Evolutionary conservation across 1,140 invertebrate genomes (phyloP).

Genomic region (Saxidomus purpurata): DNA sequence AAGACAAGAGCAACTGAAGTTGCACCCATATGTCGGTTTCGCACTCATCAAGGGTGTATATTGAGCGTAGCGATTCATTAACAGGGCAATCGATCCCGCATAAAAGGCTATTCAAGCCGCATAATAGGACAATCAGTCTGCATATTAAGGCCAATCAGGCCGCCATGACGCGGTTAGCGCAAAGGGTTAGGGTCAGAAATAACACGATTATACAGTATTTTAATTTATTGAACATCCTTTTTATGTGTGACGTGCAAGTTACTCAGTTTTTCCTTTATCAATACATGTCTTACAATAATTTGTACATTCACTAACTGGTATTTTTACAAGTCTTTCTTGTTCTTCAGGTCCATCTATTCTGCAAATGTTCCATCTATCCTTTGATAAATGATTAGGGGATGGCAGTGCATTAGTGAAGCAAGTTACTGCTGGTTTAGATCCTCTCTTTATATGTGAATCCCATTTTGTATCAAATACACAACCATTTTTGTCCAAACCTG

Average conservation of each 20-base stretch:
- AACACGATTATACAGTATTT: conserved; percentile 8
- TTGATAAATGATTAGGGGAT: conserved; percentile 14
- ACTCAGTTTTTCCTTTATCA: conserved; percentile 18
- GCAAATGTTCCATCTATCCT: conserved; percentile 11
- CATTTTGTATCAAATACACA: conserved; percentile 2
- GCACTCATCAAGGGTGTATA: conserved; percentile 21
- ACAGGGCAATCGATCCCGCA: not conserved
- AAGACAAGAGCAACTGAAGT: conserved; percentile 14
- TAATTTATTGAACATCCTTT: conserved; percentile 24
- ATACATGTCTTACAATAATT: conserved; percentile 22
- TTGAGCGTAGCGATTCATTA: conserved; percentile 12
- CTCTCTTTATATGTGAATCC: conserved; percentile 26
- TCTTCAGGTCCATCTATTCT: conserved; percentile 19
- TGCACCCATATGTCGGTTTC: conserved; percentile 11
- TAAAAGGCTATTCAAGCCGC: conserved; percentile 4
- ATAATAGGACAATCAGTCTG: conserved; percentile 21
- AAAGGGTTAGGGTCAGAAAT: conserved; percentile 17
- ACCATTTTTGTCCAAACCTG: conserved; percentile 25
- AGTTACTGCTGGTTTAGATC: conserved; percentile 1
- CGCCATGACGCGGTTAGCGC: conserved; percentile 4
- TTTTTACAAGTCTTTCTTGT: conserved; percentile 27
- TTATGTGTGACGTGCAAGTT: conserved; percentile 5
- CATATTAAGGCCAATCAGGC: conserved; percentile 24
- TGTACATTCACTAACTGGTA: conserved; percentile 7
- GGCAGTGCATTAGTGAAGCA: conserved; percentile 8